A percentile compares a stretch with the other conserved stretches of the same genome.
Conservation (phyloP, 2,797 vertebrate species). For the Sebastes paucispinis region DNA sequence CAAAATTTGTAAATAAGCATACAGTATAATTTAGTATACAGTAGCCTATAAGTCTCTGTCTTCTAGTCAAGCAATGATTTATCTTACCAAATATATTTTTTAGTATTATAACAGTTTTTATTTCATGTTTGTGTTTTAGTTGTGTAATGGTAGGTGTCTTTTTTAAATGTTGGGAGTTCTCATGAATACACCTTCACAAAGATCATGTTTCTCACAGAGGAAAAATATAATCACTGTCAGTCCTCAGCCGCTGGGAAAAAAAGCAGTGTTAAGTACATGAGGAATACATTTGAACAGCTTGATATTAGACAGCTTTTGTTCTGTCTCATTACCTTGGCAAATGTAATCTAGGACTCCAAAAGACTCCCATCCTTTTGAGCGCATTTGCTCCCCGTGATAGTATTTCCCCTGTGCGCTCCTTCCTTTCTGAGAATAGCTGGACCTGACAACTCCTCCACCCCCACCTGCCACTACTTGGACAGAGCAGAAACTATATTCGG, state of each 20-base stretch:
- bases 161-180: not conserved
- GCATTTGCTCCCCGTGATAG: constrained; percentile 34
- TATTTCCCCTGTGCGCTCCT: constrained; percentile 30
- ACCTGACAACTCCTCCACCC: constrained; percentile 60
- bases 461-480: constrained; percentile 62
- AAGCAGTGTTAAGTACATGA: constrained; percentile 52
- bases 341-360: constrained; percentile 65
- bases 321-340: constrained; percentile 75
- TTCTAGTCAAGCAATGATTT: not conserved
- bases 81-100: not conserved
- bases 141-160: not conserved
- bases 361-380: constrained; percentile 46
- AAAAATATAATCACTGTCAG: constrained; percentile 34
- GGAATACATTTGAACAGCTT: constrained; percentile 68
- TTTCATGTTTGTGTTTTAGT: not conserved
- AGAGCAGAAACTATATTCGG: constrained; percentile 70
- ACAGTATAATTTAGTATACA: not conserved
- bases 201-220: constrained; percentile 11
- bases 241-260: constrained; percentile 38
- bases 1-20: not conserved
- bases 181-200: constrained; percentile 6
- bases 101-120: not conserved
- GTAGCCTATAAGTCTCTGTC: not conserved
- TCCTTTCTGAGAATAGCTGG: constrained; percentile 41
- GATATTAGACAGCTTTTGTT: constrained; percentile 70